Percentiles rank a stretch among this genome's conserved stretches.
phyloP scores from a whole-genome alignment of 1,140 invertebrate species.

The Drosophila novamexicana region DNA sequence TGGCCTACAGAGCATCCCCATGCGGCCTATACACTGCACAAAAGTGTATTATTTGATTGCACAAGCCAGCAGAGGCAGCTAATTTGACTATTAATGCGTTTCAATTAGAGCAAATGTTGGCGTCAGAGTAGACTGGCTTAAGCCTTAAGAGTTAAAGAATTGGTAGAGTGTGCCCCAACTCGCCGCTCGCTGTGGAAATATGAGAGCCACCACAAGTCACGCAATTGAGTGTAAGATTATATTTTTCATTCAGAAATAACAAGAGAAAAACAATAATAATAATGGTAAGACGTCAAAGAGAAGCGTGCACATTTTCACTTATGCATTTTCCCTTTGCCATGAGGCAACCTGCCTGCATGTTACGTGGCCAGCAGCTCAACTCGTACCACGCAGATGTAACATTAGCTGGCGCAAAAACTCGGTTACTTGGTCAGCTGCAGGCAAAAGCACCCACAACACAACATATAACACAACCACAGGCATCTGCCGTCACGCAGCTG shows the following conservation, averaged over 20 bases:
- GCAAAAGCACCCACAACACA: slow-evolving; percentile 35
- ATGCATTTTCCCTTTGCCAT: slow-evolving; percentile 58
- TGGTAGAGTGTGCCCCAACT: slow-evolving; percentile 1
- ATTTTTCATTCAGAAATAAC: slow-evolving; percentile 71
- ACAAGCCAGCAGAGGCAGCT: slow-evolving; percentile 14
- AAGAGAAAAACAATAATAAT: background rate
- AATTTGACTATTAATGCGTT: slow-evolving; percentile 70
- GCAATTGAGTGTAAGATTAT: slow-evolving; percentile 79
- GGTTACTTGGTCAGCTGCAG: slow-evolving; percentile 74
- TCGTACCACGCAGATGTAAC: slow-evolving; percentile 53
- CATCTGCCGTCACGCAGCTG: slow-evolving; percentile 35
- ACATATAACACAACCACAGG: slow-evolving; percentile 21
- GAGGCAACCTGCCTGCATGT: slow-evolving; percentile 53
- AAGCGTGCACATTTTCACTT: slow-evolving; percentile 75
- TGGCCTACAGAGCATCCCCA: slow-evolving; percentile 1
- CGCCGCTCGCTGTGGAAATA: slow-evolving; percentile 49
- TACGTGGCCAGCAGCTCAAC: slow-evolving; percentile 29
- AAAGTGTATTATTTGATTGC: background rate
- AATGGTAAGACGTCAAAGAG: slow-evolving; percentile 49
- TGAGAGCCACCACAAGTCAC: slow-evolving; percentile 66
- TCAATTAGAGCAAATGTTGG: slow-evolving; percentile 62
- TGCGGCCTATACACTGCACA: background rate
- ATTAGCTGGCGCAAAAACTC: slow-evolving; percentile 65
- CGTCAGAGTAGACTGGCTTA: slow-evolving; percentile 15
- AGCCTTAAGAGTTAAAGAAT: background rate